Percentiles rank a stretch among this genome's conserved stretches.
These are phyloP conservation scores for Neoitamus cyanurus DNA, from an alignment of 2,888 invertebrate genomes.

Conservation along the genomic window DNA sequence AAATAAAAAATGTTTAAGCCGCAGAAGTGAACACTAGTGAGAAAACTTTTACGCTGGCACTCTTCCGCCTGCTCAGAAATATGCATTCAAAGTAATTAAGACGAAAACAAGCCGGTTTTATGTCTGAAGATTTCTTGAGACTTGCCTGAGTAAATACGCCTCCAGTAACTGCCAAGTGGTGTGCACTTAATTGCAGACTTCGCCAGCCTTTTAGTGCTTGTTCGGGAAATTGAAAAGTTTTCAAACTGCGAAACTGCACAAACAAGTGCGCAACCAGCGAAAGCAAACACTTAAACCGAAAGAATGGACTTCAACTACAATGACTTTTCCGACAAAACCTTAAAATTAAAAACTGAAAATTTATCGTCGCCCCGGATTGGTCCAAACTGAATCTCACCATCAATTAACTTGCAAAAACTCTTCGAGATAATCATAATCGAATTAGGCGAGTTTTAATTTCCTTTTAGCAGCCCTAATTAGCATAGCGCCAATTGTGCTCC, in stretches of 20 bases:
- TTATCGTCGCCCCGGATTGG: background rate
- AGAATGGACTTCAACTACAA: background rate
- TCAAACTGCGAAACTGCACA: background rate
- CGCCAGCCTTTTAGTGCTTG: background rate
- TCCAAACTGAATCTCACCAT: background rate
- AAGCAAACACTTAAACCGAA: background rate
- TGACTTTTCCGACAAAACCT: background rate
- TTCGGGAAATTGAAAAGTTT: constrained; percentile 5
- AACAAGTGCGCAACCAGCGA: constrained; percentile 15
- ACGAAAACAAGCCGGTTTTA: constrained; percentile 25
- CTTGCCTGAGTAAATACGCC: constrained; percentile 14
- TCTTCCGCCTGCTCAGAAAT: background rate
- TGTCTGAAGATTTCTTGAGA: constrained; percentile 10
- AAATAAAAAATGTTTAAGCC: background rate
- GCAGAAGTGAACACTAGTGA: background rate
- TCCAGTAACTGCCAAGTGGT: background rate
- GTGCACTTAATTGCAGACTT: constrained; percentile 33
- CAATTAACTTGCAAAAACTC: constrained; percentile 40
- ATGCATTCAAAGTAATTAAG: constrained; percentile 41
- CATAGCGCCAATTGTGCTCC: background rate
- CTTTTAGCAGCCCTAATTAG: constrained; percentile 36
- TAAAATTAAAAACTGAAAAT: background rate
- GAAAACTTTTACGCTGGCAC: background rate
- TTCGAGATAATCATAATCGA: constrained; percentile 31
- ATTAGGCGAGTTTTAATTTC: constrained; percentile 37